phyloP scores from a whole-genome alignment of 1,140 invertebrate genomes.

The Spodoptera frugiperda region DNA sequence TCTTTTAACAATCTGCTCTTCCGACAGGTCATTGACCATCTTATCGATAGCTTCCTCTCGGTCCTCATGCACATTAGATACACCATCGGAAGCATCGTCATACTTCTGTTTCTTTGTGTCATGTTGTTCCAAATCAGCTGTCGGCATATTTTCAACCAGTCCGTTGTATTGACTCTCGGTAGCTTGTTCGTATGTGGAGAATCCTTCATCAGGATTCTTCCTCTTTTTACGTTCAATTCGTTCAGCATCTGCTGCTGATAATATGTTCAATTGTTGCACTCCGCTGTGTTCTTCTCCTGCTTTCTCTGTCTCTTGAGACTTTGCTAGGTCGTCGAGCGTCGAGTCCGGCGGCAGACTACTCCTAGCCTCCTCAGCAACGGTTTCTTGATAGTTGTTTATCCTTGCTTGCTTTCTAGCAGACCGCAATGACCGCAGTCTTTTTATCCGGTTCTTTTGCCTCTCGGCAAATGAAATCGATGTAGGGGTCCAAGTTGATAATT shows the following conservation, averaged over 20 bases:
- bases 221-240: conserved; percentile 93
- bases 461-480: too few relatives aligned
- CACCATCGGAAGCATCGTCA: conserved; percentile 97
- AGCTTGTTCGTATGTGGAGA: conserved; percentile 96
- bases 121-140: conserved; percentile 95
- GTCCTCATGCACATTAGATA: conserved; percentile 95
- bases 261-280: conserved; percentile 95
- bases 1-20: conserved; percentile 97
- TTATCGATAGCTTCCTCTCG: conserved; percentile 95
- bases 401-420: too few relatives aligned
- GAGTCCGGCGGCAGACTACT: too few relatives aligned
- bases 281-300: too few relatives aligned
- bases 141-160: conserved; percentile 95
- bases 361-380: too few relatives aligned
- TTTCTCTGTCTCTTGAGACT: too few relatives aligned
- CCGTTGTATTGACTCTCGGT: conserved; percentile 96
- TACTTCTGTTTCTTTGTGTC: conserved; percentile 95
- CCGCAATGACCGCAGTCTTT: too few relatives aligned
- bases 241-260: conserved; percentile 97
- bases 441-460: too few relatives aligned
- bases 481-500: too few relatives aligned
- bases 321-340: too few relatives aligned
- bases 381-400: too few relatives aligned
- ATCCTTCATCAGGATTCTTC: conserved; percentile 95
- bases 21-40: conserved; percentile 96